Percentiles rank a stretch among this genome's conserved stretches.
These are phyloP conservation scores for Hirundo rustica DNA, from an alignment of 2,797 vertebrate genomes.

Conservation along the genomic window DNA sequence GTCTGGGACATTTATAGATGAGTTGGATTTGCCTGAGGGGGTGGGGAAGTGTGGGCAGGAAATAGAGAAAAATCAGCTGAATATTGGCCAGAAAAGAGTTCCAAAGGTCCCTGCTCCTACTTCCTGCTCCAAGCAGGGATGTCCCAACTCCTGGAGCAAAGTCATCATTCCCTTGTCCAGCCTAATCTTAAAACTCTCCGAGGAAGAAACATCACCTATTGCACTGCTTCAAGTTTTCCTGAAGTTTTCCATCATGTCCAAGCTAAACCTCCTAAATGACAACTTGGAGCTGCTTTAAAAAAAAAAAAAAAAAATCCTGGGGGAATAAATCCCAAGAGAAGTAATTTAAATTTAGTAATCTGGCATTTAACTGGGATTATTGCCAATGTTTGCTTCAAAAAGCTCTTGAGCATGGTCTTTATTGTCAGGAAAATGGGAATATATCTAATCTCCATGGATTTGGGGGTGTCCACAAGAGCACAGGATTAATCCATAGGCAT, in stretches of 20 bases:
- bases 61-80: neutral
- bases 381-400: neutral
- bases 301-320: accelerated
- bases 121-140: neutral
- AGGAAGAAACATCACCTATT: neutral
- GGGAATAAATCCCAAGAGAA: neutral
- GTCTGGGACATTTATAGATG: neutral
- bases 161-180: neutral
- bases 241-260: neutral
- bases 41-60: neutral
- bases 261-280: neutral
- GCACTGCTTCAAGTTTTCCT: neutral
- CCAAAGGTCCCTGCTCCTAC: neutral
- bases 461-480: neutral
- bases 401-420: neutral
- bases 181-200: neutral
- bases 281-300: neutral
- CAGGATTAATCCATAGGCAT: neutral
- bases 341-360: neutral
- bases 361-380: neutral
- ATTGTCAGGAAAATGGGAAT: neutral
- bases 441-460: neutral
- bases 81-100: neutral
- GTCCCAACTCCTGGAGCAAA: neutral
- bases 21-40: neutral